These are phyloP conservation scores for Nymphalis io DNA, from an alignment of 1,140 invertebrate species.

Conservation along the genomic window DNA sequence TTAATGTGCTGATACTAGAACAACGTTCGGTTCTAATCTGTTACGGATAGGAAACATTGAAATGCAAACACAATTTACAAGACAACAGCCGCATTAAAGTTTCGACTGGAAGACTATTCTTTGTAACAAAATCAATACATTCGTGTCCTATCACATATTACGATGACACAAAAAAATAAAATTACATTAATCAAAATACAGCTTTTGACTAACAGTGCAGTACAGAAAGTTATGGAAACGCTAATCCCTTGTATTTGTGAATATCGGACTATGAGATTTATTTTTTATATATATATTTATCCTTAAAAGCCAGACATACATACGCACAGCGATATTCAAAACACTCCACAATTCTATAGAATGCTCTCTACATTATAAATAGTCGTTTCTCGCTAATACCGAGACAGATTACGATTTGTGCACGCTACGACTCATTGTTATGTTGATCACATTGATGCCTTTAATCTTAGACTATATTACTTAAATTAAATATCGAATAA, in stretches of 20 bases:
- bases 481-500: conserved; percentile 59
- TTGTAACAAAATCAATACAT: conserved; percentile 23
- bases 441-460: conserved; percentile 78
- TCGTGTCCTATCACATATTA: conserved; percentile 13
- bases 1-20: conserved; percentile 33
- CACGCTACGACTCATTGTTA: conserved; percentile 66
- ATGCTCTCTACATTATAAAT: conserved; percentile 69
- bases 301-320: conserved; percentile 77
- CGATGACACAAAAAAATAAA: conserved; percentile 24
- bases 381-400: conserved; percentile 63
- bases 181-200: conserved; percentile 43
- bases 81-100: conserved; percentile 43
- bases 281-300: conserved; percentile 49
- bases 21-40: neutral
- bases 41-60: conserved; percentile 1
- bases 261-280: conserved; percentile 71
- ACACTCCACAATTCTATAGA: conserved; percentile 73
- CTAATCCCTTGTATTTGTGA: conserved; percentile 71
- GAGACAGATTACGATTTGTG: conserved; percentile 72
- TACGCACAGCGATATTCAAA: conserved; percentile 71
- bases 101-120: conserved; percentile 66
- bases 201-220: conserved; percentile 54
- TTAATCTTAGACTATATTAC: conserved; percentile 65
- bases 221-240: conserved; percentile 61
- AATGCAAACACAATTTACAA: conserved; percentile 32